Percentiles rank a stretch among this genome's conserved stretches.
phyloP scores from a whole-genome alignment of 2,797 vertebrate genomes.

The Tokudaia muenninki region DNA sequence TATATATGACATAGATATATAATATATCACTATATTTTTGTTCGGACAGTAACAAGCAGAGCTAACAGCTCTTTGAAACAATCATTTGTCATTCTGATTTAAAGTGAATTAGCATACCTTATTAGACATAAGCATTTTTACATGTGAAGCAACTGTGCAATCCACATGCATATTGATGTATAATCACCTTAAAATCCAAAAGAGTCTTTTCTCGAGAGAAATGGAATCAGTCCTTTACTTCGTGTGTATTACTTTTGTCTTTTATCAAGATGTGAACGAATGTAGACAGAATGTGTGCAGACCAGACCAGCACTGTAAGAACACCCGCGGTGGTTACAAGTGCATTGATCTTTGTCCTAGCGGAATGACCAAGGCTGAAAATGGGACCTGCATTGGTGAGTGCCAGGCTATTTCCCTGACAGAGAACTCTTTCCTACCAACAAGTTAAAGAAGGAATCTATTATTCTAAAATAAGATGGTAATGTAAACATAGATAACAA shows the following conservation, averaged over 20 bases:
- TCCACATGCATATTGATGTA: neutral
- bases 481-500: neutral
- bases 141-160: neutral
- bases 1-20: neutral
- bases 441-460: neutral
- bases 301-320: slow-evolving; percentile 96
- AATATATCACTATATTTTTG: slow-evolving; percentile 21
- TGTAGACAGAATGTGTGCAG: slow-evolving; percentile 97
- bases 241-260: neutral
- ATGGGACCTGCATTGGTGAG: slow-evolving; percentile 96
- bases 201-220: slow-evolving; percentile 11
- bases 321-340: slow-evolving; percentile 96
- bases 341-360: slow-evolving; percentile 97
- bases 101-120: neutral
- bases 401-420: slow-evolving; percentile 26
- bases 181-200: slow-evolving; percentile 32
- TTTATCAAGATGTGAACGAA: slow-evolving; percentile 94
- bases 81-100: slow-evolving; percentile 30
- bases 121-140: slow-evolving; percentile 4
- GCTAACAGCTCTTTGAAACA: neutral
- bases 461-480: neutral
- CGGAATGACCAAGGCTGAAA: slow-evolving; percentile 95
- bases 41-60: neutral
- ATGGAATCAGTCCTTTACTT: neutral
- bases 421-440: neutral